These are phyloP conservation scores for Allobates femoralis DNA, from an alignment of 2,797 vertebrate genomes.

Conservation along the genomic window DNA sequence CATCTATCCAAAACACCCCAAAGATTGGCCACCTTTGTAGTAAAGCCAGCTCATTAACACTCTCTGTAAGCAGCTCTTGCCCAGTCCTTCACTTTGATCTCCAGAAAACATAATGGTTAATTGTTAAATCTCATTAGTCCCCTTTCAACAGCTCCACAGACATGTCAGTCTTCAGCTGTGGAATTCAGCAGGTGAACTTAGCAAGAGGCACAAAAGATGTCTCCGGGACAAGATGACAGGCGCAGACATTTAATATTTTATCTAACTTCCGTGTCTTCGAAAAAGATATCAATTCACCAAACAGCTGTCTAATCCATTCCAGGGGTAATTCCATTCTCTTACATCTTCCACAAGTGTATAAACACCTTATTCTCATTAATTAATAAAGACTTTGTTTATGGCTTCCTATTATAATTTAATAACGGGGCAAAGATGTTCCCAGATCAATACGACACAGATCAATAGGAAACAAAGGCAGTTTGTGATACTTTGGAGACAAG, in stretches of 20 bases:
- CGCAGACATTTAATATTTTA: conserved; percentile 33
- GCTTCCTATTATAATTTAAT: conserved; percentile 24
- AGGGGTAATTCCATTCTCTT: conserved; percentile 20
- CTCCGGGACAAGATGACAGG: conserved; percentile 32
- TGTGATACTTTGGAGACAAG: conserved; percentile 15
- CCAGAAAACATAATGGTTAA: conserved; percentile 5
- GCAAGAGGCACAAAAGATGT: background rate
- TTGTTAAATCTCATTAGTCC: background rate
- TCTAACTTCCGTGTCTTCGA: conserved; percentile 19
- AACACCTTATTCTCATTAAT: conserved; percentile 37
- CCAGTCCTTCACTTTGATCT: background rate
- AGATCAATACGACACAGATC: background rate
- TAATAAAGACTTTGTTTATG: conserved; percentile 28
- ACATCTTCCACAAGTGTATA: background rate
- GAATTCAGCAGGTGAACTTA: conserved; percentile 11
- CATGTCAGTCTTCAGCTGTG: background rate
- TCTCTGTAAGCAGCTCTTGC: background rate
- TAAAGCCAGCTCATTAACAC: background rate
- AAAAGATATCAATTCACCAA: conserved; percentile 18
- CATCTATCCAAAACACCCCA: background rate
- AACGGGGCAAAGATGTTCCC: background rate
- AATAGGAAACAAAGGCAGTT: conserved; percentile 11
- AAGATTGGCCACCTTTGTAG: background rate
- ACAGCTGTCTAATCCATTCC: conserved; percentile 48
- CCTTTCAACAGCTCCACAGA: conserved; percentile 8